Conservation (phyloP, 2,113 vertebrate species). For the Thunnus maccoyii region DNA sequence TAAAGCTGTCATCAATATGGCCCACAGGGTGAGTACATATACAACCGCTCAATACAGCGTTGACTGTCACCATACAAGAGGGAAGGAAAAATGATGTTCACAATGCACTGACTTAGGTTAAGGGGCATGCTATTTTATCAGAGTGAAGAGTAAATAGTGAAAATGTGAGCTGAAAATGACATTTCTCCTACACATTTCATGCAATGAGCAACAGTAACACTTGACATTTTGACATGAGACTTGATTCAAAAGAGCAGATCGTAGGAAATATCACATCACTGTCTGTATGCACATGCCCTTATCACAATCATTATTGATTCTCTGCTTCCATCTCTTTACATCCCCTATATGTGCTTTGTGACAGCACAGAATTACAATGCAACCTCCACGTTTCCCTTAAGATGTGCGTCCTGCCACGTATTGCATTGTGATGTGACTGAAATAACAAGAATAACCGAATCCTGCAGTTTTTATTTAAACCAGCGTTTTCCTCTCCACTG, state of each 20-base stretch:
- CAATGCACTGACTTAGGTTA: neutral
- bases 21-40: conserved; percentile 36
- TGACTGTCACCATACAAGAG: neutral
- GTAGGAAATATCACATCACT: neutral
- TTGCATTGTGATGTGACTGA: neutral
- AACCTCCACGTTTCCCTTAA: neutral
- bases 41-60: conserved; percentile 20
- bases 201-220: neutral
- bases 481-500: neutral
- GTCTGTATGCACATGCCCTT: neutral
- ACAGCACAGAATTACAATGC: neutral
- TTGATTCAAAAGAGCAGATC: conserved; percentile 13
- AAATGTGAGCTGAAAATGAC: neutral
- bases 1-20: conserved; percentile 60
- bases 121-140: neutral
- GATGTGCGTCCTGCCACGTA: neutral
- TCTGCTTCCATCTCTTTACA: neutral
- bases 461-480: neutral
- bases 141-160: neutral
- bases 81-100: neutral
- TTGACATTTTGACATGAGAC: conserved; percentile 23
- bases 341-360: neutral
- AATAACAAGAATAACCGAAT: neutral
- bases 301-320: neutral
- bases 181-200: neutral